Percentiles rank a stretch among this genome's conserved stretches.
phyloP scores from a whole-genome alignment of 2,888 invertebrate species.

The Platycheirus rosarum region DNA sequence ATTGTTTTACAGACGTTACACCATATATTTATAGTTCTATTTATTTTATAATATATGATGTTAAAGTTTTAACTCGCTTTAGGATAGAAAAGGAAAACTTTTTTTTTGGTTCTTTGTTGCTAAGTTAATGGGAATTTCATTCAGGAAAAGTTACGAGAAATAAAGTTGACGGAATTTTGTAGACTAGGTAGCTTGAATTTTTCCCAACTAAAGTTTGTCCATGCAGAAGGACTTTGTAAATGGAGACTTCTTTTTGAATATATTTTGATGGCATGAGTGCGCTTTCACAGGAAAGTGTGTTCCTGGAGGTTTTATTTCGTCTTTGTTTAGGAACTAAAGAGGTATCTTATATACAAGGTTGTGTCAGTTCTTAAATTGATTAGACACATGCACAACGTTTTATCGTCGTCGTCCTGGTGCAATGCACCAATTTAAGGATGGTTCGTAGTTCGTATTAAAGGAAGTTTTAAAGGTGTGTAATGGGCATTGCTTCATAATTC shows the following conservation, averaged over 20 bases:
- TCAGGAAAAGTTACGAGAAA: constrained; percentile 39
- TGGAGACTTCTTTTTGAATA: constrained; percentile 23
- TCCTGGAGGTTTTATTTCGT: background rate
- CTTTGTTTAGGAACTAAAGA: constrained; percentile 4
- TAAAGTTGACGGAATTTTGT: constrained; percentile 35
- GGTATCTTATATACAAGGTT: background rate
- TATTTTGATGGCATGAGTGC: background rate
- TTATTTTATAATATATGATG: background rate
- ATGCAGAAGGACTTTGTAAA: constrained; percentile 22
- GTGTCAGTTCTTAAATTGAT: constrained; percentile 25
- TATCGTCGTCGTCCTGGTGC: background rate
- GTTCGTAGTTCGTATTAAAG: background rate
- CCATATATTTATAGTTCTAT: background rate
- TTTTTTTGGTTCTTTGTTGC: constrained; percentile 30
- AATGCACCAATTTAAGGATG: constrained; percentile 2
- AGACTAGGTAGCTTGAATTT: constrained; percentile 26
- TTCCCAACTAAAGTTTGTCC: constrained; percentile 28
- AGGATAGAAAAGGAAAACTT: constrained; percentile 3
- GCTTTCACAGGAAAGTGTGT: background rate
- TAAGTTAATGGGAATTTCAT: constrained; percentile 62
- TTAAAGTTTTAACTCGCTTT: constrained; percentile 29
- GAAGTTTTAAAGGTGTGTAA: background rate
- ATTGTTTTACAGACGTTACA: constrained; percentile 29
- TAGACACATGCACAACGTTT: background rate
- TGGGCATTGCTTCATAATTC: too few relatives aligned